Evolutionary conservation across 2,888 invertebrate species (phyloP).

Genomic region (Alloscopus bannaensis): DNA sequence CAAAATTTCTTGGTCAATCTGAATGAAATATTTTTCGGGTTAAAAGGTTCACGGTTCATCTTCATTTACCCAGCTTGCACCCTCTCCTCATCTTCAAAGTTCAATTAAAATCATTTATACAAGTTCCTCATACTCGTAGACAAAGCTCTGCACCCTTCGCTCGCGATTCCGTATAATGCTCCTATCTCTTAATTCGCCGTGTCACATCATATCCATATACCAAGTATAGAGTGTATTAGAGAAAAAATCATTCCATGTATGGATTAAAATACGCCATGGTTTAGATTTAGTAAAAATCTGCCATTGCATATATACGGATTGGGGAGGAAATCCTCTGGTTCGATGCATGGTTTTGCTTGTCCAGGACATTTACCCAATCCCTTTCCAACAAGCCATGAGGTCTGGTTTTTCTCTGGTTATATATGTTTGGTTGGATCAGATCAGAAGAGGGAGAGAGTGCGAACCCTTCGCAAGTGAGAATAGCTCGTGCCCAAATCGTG

Average conservation of each 20-base stretch:
- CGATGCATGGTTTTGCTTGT: constrained; percentile 54
- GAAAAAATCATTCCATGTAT: too few relatives aligned
- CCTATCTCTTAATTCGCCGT: constrained; percentile 53
- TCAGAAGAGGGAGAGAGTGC: too few relatives aligned
- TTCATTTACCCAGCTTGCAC: background rate
- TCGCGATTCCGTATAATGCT: constrained; percentile 20
- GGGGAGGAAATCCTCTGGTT: constrained; percentile 21
- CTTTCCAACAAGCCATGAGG: constrained; percentile 39
- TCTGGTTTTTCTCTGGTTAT: constrained; percentile 50
- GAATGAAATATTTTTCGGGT: constrained; percentile 62
- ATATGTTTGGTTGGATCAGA: background rate
- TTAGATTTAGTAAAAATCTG: constrained; percentile 8
- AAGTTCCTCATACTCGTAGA: too few relatives aligned
- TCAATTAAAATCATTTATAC: background rate
- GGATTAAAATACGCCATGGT: too few relatives aligned
- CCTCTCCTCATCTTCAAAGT: background rate
- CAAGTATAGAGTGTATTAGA: constrained; percentile 1
- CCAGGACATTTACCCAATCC: constrained; percentile 48
- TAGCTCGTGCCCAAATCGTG: constrained; percentile 50
- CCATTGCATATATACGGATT: background rate
- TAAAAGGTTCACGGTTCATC: constrained; percentile 58
- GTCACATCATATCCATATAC: constrained; percentile 8
- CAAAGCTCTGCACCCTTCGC: too few relatives aligned
- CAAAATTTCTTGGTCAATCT: constrained; percentile 62
- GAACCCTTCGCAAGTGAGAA: constrained; percentile 12